Evolutionary conservation across 2,888 invertebrate genomes (phyloP).

Genomic region (Rhogogaster chlorosoma): DNA sequence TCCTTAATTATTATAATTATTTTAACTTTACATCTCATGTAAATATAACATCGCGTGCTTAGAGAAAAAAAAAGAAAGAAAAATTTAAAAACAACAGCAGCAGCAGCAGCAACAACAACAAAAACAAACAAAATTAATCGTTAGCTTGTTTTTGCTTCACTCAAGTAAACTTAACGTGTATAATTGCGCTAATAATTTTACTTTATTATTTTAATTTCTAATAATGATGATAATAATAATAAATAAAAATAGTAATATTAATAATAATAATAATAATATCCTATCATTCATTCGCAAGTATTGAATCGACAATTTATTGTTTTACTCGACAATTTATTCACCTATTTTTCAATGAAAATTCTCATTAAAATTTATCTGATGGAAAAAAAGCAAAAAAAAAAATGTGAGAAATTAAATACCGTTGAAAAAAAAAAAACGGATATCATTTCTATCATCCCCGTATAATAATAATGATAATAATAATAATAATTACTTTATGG

Average conservation of each 20-base stretch:
- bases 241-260: too few species aligned
- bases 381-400: not conserved
- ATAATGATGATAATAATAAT: not conserved
- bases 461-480: too few species aligned
- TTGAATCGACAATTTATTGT: not conserved
- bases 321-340: not conserved
- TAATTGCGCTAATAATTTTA: constrained; percentile 5
- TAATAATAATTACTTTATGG: constrained; percentile 1
- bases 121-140: not conserved
- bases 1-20: constrained; percentile 31
- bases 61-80: not conserved
- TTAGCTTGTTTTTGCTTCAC: constrained; percentile 7
- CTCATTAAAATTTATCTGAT: not conserved
- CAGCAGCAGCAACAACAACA: not conserved
- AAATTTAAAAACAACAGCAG: not conserved
- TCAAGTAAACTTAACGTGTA: constrained; percentile 19
- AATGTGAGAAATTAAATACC: not conserved
- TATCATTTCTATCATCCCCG: not conserved
- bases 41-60: constrained; percentile 17
- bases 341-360: not conserved
- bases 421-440: not conserved
- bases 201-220: constrained; percentile 31
- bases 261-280: not conserved
- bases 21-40: constrained; percentile 36
- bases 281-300: not conserved